Percentiles rank a stretch among this genome's conserved stretches.
These are phyloP conservation scores for Myzus persicae DNA, from an alignment of 1,140 invertebrate species.

Conservation along the genomic window DNA sequence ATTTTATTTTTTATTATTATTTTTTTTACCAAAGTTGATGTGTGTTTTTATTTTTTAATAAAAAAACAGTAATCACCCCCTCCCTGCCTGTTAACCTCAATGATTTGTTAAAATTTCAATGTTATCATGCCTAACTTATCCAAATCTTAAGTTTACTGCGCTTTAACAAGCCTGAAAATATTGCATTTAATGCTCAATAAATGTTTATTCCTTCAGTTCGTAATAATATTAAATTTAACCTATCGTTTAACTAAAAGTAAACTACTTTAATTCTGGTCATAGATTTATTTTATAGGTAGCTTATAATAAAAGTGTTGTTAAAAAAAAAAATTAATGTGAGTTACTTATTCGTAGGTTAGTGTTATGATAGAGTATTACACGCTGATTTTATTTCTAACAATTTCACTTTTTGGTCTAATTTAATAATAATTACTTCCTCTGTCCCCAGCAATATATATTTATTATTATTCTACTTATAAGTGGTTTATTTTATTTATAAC, in stretches of 20 bases:
- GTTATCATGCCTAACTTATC: slow-evolving; percentile 35
- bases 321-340: slow-evolving; percentile 44
- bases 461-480: slow-evolving; percentile 57
- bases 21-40: slow-evolving; percentile 51
- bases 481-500: slow-evolving; percentile 56
- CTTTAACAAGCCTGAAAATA: slow-evolving; percentile 41
- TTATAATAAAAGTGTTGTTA: slow-evolving; percentile 40
- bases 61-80: slow-evolving; percentile 31
- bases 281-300: slow-evolving; percentile 55
- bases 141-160: slow-evolving; percentile 52
- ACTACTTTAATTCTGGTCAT: slow-evolving; percentile 58
- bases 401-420: slow-evolving; percentile 56
- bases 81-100: slow-evolving; percentile 37
- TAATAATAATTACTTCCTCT: slow-evolving; percentile 48
- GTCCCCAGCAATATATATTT: slow-evolving; percentile 55
- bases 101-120: slow-evolving; percentile 39
- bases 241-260: slow-evolving; percentile 55
- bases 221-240: slow-evolving; percentile 37
- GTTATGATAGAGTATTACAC: slow-evolving; percentile 50
- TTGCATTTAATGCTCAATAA: slow-evolving; percentile 58
- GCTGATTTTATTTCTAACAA: slow-evolving; percentile 57
- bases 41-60: slow-evolving; percentile 51
- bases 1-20: neutral
- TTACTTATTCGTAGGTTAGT: slow-evolving; percentile 55
- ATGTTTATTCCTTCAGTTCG: slow-evolving; percentile 49